Evolutionary conservation across 2,888 invertebrate species (phyloP).

Genomic region (Slavum lentiscoides): DNA sequence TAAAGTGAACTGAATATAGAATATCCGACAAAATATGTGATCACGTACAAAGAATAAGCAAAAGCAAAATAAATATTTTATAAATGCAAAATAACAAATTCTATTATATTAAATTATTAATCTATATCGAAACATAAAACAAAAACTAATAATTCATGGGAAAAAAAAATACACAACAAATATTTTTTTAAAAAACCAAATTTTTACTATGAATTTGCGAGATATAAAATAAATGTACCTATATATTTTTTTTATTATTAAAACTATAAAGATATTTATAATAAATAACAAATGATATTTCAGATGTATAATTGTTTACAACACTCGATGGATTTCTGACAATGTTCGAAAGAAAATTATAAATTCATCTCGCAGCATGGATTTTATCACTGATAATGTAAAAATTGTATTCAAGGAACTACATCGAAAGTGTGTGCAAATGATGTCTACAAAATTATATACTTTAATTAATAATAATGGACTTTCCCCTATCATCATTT

Average conservation of each 20-base stretch:
- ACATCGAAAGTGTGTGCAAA: no score
- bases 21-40: no score
- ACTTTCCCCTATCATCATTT: neutral
- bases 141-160: neutral
- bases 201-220: neutral
- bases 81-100: neutral
- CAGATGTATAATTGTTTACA: neutral
- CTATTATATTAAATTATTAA: neutral
- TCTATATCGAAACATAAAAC: neutral
- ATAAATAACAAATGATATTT: neutral
- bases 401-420: constrained; percentile 13
- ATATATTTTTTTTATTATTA: no score
- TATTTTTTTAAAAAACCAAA: neutral
- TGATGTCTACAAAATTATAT: no score
- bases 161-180: neutral
- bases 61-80: neutral
- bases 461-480: no score
- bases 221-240: no score
- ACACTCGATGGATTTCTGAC: neutral
- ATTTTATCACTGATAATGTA: neutral
- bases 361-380: neutral
- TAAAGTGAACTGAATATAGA: no score
- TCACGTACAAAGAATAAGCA: neutral
- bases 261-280: neutral
- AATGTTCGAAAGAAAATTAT: no score